Evolutionary conservation across 2,797 vertebrate genomes (phyloP), one percentile per base, ranked within the genome.

Genomic region (Dallia pectoralis): DNA sequence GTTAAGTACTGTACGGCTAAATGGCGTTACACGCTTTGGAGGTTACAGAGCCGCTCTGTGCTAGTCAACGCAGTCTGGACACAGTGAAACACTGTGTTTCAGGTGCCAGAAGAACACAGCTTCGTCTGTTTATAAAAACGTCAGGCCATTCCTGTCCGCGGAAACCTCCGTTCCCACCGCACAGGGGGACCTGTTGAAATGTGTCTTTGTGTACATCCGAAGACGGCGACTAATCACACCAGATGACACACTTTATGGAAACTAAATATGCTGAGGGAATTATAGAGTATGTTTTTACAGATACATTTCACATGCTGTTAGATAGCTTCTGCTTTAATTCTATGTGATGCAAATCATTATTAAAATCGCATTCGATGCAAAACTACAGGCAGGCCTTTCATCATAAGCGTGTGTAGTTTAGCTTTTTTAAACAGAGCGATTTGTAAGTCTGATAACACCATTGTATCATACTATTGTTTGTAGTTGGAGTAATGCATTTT

Each of bases 171-270:
- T 25, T 22, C 69, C 12, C 47, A 69, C 69, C 40, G 69, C 36
- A 36, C 40, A 9, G 40, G 40, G 15, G 33, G 49, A 30, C n/a
- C 25, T 48, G 40, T 56, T 56, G 53, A 76, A 29, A 67, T 72
- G 49, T 67, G 67, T 49, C 48, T 11, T 1, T 32, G 36, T 72
- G 53, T 36, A 74, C 68, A 71, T 15, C 65, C 71, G 73, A 44
- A 8, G 6, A 14, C 22, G 25, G 47, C 3, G 30, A 49, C 25
- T 18, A 22, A 64, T 72, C 70, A 33, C 30, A 32, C 16, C 19
- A 48, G 61, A 49, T 51, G 29, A 44, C 40, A 44, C 9, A 44
- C 12, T 44, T 44, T 44, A 44, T 44, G 40, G 40, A 44, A 44
- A 44, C 40, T 1, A 12, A 44, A 11, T 44, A 40, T 44, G 40